These are phyloP conservation scores for Heliconius ethilla DNA, from an alignment of 2,888 invertebrate genomes.

Conservation along the genomic window DNA sequence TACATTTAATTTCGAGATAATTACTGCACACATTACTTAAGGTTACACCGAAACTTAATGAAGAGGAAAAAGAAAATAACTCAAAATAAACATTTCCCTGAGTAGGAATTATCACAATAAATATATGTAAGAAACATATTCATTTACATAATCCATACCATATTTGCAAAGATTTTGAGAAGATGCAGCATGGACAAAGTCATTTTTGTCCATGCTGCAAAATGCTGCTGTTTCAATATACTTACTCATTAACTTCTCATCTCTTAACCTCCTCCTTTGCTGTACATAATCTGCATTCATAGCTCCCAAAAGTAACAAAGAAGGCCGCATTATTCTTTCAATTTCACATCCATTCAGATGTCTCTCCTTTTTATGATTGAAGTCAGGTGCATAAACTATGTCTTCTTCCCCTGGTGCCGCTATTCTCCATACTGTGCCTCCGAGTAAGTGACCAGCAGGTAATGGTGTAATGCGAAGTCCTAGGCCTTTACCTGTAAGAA, in stretches of 20 bases:
- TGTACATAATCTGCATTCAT: conserved; percentile 97
- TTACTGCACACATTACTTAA: too few species aligned
- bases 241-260: conserved; percentile 97
- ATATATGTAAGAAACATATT: too few species aligned
- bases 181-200: too few species aligned
- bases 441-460: conserved; percentile 98
- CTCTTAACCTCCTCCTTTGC: conserved; percentile 92
- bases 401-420: conserved; percentile 99
- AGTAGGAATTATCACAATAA: too few species aligned
- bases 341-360: conserved; percentile 98
- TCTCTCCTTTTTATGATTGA: conserved; percentile 99
- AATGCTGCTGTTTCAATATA: background rate
- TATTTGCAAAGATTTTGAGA: too few species aligned
- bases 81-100: too few species aligned
- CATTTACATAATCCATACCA: too few species aligned
- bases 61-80: too few species aligned
- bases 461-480: conserved; percentile 97
- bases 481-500: conserved; percentile 91
- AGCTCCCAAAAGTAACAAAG: conserved; percentile 96
- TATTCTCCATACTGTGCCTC: conserved; percentile 99
- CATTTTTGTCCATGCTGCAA: too few species aligned
- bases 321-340: conserved; percentile 94
- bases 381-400: conserved; percentile 98
- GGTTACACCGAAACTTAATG: too few species aligned
- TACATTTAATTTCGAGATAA: too few species aligned